phyloP scores from a whole-genome alignment of 2,113 vertebrate species.

The Chionis minor region DNA sequence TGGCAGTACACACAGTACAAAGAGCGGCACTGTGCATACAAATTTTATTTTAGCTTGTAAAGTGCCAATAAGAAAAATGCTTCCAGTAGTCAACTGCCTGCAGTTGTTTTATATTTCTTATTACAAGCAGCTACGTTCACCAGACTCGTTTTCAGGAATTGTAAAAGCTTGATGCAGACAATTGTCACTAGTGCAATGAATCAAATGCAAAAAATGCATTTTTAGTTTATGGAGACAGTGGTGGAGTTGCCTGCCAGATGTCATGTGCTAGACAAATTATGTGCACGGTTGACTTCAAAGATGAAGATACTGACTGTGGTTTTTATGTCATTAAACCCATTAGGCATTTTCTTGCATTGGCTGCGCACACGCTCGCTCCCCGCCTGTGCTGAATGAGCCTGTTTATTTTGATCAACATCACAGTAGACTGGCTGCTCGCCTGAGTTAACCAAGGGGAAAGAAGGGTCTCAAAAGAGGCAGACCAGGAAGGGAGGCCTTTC shows the following conservation, averaged over 20 bases:
- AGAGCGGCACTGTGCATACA: conserved; percentile 34
- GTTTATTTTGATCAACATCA: conserved; percentile 52
- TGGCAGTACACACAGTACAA: conserved; percentile 34
- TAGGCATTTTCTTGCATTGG: not conserved
- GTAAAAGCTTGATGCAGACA: not conserved
- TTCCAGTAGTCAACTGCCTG: conserved; percentile 24
- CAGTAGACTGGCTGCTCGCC: not conserved
- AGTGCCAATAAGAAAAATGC: conserved; percentile 14
- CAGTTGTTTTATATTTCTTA: not conserved
- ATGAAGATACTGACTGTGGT: not conserved
- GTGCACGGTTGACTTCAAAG: conserved; percentile 6
- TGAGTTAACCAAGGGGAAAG: not conserved
- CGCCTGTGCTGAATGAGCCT: not conserved
- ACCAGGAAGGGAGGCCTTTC: not conserved
- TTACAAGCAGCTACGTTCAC: not conserved
- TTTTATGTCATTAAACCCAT: conserved; percentile 45
- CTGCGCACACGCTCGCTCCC: not conserved
- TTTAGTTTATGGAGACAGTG: not conserved
- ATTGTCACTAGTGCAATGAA: not conserved
- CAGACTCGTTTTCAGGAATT: not conserved
- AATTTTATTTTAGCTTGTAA: conserved; percentile 43
- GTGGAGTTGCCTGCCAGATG: not conserved
- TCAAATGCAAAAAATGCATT: not conserved
- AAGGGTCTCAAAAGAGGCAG: not conserved
- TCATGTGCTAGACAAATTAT: not conserved